phyloP scores from a whole-genome alignment of 2,797 vertebrate genomes.

The Anomalospiza imberbis region DNA sequence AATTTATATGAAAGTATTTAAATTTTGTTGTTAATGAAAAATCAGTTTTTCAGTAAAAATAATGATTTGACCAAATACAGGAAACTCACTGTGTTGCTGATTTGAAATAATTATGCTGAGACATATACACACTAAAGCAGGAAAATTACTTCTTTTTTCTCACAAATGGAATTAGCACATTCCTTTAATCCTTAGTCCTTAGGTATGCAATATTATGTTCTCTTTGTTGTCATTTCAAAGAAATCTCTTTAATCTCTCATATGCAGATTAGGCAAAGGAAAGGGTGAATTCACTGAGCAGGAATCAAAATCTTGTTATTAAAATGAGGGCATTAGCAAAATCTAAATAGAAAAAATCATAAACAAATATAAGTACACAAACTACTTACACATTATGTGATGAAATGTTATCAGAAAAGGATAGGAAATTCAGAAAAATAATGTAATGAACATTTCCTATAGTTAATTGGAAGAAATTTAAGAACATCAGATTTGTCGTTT shows the following conservation, averaged over 20 bases:
- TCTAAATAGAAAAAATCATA: constrained; percentile 16
- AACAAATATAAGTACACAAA: constrained; percentile 43
- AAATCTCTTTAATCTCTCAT: constrained; percentile 30
- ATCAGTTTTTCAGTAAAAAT: not conserved
- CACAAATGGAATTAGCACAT: not conserved
- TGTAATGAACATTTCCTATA: not conserved
- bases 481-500: not conserved
- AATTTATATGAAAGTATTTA: not conserved
- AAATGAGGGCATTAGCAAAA: constrained; percentile 41
- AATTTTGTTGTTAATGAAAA: not conserved
- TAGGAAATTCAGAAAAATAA: not conserved
- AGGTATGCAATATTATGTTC: not conserved
- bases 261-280: constrained; percentile 7
- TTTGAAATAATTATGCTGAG: not conserved
- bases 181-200: not conserved
- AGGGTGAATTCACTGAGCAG: constrained; percentile 5
- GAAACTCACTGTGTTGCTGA: not conserved
- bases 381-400: constrained; percentile 25
- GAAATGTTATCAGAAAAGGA: constrained; percentile 26
- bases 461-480: constrained; percentile 8
- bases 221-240: constrained; percentile 26
- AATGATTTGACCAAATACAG: not conserved
- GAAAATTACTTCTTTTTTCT: not conserved
- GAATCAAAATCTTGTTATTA: constrained; percentile 31
- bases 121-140: not conserved